These are phyloP conservation scores for Hydractinia symbiolongicarpus DNA, from an alignment of 30 jellyfish, hydroid and myxozoan species.

Conservation along the genomic window DNA sequence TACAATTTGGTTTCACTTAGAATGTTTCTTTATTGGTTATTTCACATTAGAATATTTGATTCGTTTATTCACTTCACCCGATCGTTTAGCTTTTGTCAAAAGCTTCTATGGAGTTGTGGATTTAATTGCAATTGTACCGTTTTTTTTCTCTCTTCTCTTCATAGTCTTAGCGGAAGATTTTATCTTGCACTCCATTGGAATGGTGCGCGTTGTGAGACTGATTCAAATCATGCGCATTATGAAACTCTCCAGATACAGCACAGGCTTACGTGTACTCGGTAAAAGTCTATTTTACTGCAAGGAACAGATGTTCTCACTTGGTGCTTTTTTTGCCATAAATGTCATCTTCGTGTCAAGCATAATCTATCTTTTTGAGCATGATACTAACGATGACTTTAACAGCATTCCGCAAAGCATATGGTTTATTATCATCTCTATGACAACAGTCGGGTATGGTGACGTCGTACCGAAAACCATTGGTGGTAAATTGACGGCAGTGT, in stretches of 20 bases:
- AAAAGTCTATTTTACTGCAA: conserved; percentile 46
- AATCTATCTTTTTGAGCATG: conserved; percentile 39
- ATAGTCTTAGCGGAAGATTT: conserved; percentile 1
- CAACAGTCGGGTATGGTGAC: conserved; percentile 85
- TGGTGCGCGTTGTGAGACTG: conserved; percentile 43
- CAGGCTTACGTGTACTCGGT: conserved; percentile 53
- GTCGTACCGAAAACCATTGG: conserved; percentile 48
- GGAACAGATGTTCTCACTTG: conserved; percentile 45
- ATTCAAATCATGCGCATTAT: conserved; percentile 52
- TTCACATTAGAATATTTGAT: conserved; percentile 57
- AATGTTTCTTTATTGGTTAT: conserved; percentile 40
- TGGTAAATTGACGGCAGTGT: conserved; percentile 59
- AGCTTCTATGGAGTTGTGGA: conserved; percentile 57
- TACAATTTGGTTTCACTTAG: conserved; percentile 41
- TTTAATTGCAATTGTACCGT: conserved; percentile 43
- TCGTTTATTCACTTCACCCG: conserved; percentile 52
- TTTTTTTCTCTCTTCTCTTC: conserved; percentile 25
- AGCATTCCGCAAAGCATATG: conserved; percentile 65
- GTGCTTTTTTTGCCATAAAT: conserved; percentile 39
- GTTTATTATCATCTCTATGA: conserved; percentile 63
- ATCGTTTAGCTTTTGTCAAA: conserved; percentile 15
- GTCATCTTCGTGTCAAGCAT: conserved; percentile 51
- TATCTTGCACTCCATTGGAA: conserved; percentile 3
- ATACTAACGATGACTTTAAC: conserved; percentile 11
- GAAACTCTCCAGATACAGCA: conserved; percentile 57